Percentiles rank a stretch among this genome's conserved stretches.
These are phyloP conservation scores for Uria lomvia DNA, from an alignment of 2,113 vertebrate genomes.

Conservation along the genomic window DNA sequence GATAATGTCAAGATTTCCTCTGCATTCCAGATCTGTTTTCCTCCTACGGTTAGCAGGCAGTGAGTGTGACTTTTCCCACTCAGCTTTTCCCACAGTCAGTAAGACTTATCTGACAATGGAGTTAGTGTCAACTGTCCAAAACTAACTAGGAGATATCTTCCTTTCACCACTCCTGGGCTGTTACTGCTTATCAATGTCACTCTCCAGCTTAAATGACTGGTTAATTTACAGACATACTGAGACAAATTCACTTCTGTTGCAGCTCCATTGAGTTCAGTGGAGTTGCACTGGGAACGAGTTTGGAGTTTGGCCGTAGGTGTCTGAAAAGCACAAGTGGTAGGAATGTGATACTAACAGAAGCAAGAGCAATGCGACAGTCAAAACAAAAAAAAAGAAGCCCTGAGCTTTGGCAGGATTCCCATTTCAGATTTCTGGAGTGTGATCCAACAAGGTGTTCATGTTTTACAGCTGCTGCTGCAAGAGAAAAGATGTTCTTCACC, in stretches of 20 bases:
- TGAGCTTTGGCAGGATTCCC: slow-evolving; percentile 28
- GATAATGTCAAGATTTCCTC: slow-evolving; percentile 59
- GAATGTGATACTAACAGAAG: slow-evolving; percentile 46
- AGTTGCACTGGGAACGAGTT: background rate
- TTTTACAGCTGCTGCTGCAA: slow-evolving; percentile 19
- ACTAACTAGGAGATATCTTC: slow-evolving; percentile 68
- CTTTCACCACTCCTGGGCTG: slow-evolving; percentile 52
- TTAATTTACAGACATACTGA: slow-evolving; percentile 50
- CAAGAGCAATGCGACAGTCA: background rate
- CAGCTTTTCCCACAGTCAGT: slow-evolving; percentile 60
- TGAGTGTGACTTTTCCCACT: slow-evolving; percentile 59
- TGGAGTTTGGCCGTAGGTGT: background rate
- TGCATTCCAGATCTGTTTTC: slow-evolving; percentile 51
- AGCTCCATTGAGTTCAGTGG: background rate
- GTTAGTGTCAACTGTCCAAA: slow-evolving; percentile 68
- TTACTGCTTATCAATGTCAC: slow-evolving; percentile 55
- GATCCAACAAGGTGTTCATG: slow-evolving; percentile 32
- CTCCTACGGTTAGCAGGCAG: background rate
- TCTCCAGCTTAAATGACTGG: slow-evolving; percentile 49
- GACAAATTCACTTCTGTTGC: slow-evolving; percentile 25
- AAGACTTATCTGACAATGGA: slow-evolving; percentile 54
- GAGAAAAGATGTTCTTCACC: slow-evolving; percentile 3
- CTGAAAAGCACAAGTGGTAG: slow-evolving; percentile 34
- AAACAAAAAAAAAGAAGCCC: slow-evolving; percentile 30
- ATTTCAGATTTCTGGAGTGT: slow-evolving; percentile 31